Base-by-base conservation (phyloP, 2,113 vertebrate species). In the Scopus umbretta region DNA sequence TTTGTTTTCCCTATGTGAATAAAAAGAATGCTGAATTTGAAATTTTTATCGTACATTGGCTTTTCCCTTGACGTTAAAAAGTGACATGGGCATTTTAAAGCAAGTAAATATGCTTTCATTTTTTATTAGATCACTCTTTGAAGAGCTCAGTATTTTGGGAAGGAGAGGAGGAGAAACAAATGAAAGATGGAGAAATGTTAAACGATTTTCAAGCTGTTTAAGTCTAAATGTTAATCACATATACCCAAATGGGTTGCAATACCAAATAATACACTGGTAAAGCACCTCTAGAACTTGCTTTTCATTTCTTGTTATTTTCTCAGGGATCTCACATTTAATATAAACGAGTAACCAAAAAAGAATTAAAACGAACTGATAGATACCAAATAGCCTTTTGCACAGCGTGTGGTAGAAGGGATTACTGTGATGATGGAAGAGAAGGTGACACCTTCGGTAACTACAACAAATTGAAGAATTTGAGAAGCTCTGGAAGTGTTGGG, bases 21-120 rank as follows among this genome's bases (percentile, higher is more conserved):
- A 88, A 88, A 97, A 85, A 91, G 26, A 97, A 96, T 62, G 88
- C 27, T 81, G 74, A 84, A 84, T 26, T 92, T 50, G 58, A 89
- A 67, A 63, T 78, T 65, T 80, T 70, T 72, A 88, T 80, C 29
- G 14, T 45, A 75, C 34, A 61, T 36, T 78, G 74, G n/a, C 59
- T 91, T 96, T 67, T 92, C 72, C 68, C 94, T 93, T 47, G 26
- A 82, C 89, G 34, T 76, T 91, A 80, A 88, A 53, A 80, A 91
- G 78, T 59, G 13, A 78, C n/a, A 67, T 0, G 7, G 43, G 59
- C n/a, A 89, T 92, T 94, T 83, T 85, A 88, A 92, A 93, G 27
- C 27, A 75, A 25, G 62, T 66, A 89, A 93, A 95, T 90, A 94
- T 20, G 25, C n/a, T 72, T 79, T 80, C 26, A 40, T 84, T 86